Percentiles rank a stretch among this genome's conserved stretches.
These are phyloP conservation scores for Rhingia rostrata DNA, from an alignment of 2,888 invertebrate genomes.

Conservation along the genomic window DNA sequence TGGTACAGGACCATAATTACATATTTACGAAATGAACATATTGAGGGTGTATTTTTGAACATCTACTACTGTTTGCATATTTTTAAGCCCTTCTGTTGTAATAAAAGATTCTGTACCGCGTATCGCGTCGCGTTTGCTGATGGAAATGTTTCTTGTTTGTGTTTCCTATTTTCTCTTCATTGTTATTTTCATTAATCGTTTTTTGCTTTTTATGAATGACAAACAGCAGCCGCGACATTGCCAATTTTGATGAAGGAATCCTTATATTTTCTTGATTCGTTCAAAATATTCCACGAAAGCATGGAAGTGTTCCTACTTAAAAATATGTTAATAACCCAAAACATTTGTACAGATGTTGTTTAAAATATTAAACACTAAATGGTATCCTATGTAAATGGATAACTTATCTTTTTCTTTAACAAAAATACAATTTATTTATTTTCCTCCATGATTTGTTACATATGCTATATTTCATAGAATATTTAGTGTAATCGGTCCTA, in stretches of 20 bases:
- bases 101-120: background rate
- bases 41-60: background rate
- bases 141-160: slow-evolving; percentile 8
- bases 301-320: too few species aligned
- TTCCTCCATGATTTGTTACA: too few species aligned
- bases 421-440: too few species aligned
- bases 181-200: slow-evolving; percentile 29
- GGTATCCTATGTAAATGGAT: too few species aligned
- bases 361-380: too few species aligned
- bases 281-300: too few species aligned
- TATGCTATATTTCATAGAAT: too few species aligned
- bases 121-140: background rate
- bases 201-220: slow-evolving; percentile 32
- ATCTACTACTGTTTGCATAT: background rate
- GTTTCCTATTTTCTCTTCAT: background rate
- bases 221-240: slow-evolving; percentile 52
- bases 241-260: slow-evolving; percentile 31
- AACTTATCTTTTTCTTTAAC: too few species aligned
- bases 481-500: too few species aligned
- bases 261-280: too few species aligned
- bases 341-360: too few species aligned
- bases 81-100: background rate
- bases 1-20: background rate
- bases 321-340: too few species aligned
- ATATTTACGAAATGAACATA: background rate